Evolutionary conservation across 1,140 invertebrate genomes (phyloP), one percentile per base, ranked within the genome.

Genomic region (Colletes gigas): DNA sequence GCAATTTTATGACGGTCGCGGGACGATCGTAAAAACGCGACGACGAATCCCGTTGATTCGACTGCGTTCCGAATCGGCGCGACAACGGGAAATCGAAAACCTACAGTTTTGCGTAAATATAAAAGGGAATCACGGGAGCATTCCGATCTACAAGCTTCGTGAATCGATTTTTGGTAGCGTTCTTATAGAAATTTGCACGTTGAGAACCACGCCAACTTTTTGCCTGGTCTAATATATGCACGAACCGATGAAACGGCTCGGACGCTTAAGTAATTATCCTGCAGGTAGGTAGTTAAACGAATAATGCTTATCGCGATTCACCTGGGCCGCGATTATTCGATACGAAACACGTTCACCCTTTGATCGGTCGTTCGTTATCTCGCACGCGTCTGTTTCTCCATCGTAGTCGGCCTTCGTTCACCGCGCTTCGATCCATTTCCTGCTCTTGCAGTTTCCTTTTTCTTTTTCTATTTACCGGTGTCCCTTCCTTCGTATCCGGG

Each of bases 181-280:
- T 30, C 2, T 30, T 30, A 30, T 30, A 30, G 30, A 30, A 30
- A 30, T 30, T 30, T 30, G 30, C 30, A 30, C 30, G 30, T 30
- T 30, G 30, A 30, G 2, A 30, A 30, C 30, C 30, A 2, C 30
- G 30, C 30, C 1, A 30, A 30, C 30, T 30, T 30, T 44, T 44
- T 44, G 44, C 44, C 44, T 3, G 5, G 5, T 0, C 50, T 41
- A 41, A 19, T 59, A 57, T 21, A 9, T 50, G 50, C 39, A 19
- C 30, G 8, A 6, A 4, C 15, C 50, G 44, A 70, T 44, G 59
- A 52, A 68, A 50, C 57, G 69, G 17, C 30, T 19, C 17, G 19
- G 52, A 82, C 85, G 70, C 76, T 88, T 78, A 62, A 69, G 73
- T 82, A 85, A 88, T 88, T 89, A 87, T 62, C 60, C 39, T n/a